Percentiles rank a stretch among this genome's conserved stretches.
Evolutionary conservation across 2,797 vertebrate genomes (phyloP).

Genomic region (Eulemur albifrons): DNA sequence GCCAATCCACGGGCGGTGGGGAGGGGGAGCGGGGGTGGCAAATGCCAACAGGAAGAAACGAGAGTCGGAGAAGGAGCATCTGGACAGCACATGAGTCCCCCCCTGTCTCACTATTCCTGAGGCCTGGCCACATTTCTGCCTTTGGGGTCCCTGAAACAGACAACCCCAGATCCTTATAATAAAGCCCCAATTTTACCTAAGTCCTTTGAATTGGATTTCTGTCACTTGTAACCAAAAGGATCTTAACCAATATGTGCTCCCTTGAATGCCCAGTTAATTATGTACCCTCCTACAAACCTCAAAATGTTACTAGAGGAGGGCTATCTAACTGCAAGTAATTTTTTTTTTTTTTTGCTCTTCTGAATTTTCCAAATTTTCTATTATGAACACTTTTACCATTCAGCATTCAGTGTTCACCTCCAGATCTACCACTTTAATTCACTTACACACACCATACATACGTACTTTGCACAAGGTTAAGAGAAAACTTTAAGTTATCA

Average conservation of each 20-base stretch:
- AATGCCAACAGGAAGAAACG: background rate
- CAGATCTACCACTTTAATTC: background rate
- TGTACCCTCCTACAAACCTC: background rate
- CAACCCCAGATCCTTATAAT: background rate
- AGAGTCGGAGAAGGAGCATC: background rate
- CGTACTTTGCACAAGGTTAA: background rate
- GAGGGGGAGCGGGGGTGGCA: background rate
- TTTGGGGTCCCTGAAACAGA: background rate
- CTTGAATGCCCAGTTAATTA: background rate
- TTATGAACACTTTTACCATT: background rate
- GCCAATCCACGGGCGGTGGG: background rate
- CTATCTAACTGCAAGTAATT: background rate
- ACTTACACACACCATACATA: background rate
- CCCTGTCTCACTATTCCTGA: background rate
- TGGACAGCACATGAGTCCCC: background rate
- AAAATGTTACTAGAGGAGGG: too few species aligned
- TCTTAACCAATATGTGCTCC: background rate
- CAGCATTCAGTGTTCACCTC: background rate
- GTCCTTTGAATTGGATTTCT: background rate
- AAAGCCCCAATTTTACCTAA: background rate
- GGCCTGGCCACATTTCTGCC: background rate
- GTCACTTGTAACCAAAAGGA: background rate
- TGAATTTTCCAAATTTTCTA: background rate
- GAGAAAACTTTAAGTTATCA: background rate
- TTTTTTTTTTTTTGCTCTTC: background rate